phyloP scores from a whole-genome alignment of 1,140 invertebrate genomes.

The Proctacanthus coquilletti region DNA sequence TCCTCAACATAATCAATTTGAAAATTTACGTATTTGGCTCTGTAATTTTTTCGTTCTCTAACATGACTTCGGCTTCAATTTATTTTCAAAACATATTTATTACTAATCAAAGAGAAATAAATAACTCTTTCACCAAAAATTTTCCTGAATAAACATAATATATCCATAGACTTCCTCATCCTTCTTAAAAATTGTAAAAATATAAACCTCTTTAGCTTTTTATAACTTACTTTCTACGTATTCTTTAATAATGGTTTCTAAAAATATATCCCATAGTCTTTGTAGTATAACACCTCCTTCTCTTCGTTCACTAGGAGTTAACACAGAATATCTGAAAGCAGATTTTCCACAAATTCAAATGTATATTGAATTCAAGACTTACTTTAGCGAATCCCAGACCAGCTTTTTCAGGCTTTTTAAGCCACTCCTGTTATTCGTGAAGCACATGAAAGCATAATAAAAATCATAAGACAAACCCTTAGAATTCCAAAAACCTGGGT shows the following conservation, averaged over 20 bases:
- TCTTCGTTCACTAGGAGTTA: slow-evolving; percentile 22
- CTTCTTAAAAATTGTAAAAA: too few relatives aligned
- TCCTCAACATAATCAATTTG: too few relatives aligned
- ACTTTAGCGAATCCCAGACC: slow-evolving; percentile 50
- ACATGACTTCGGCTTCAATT: too few relatives aligned
- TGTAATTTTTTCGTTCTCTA: too few relatives aligned
- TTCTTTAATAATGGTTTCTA: slow-evolving; percentile 3
- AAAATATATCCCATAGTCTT: slow-evolving; percentile 20
- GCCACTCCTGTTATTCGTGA: slow-evolving; percentile 43
- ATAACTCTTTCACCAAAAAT: too few relatives aligned
- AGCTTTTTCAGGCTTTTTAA: slow-evolving; percentile 49
- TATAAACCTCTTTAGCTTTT: too few relatives aligned
- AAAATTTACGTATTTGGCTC: too few relatives aligned
- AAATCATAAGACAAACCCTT: slow-evolving; percentile 51
- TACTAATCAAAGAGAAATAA: too few relatives aligned
- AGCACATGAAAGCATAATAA: slow-evolving; percentile 55
- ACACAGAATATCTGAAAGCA: slow-evolving; percentile 19
- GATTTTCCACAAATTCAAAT: not conserved
- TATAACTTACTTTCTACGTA: too few relatives aligned
- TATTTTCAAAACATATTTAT: too few relatives aligned
- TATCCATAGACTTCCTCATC: too few relatives aligned
- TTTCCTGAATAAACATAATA: too few relatives aligned
- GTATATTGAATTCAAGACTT: slow-evolving; percentile 7
- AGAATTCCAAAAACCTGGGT: slow-evolving; percentile 50
- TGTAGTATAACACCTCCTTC: slow-evolving; percentile 18